Conservation (phyloP, 1,140 invertebrate species). For the Pantala flavescens region DNA sequence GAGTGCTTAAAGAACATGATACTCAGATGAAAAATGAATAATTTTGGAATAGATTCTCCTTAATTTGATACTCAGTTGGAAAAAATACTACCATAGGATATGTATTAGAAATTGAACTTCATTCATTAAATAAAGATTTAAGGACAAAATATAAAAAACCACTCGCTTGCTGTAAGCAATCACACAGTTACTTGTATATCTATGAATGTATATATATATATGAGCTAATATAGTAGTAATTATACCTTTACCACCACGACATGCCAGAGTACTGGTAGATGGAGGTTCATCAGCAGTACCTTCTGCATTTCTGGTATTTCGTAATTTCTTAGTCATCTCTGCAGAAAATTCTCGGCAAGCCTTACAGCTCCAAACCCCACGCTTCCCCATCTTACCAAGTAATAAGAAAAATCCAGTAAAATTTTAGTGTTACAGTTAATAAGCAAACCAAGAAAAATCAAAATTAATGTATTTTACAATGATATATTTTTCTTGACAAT, state of each 20-base stretch:
- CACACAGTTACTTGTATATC: too few relatives aligned
- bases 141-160: too few relatives aligned
- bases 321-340: not conserved
- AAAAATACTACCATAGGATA: too few relatives aligned
- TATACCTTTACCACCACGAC: not conserved
- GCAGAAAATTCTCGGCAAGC: not conserved
- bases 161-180: too few relatives aligned
- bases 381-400: not conserved
- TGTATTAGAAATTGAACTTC: too few relatives aligned
- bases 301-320: not conserved
- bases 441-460: not conserved
- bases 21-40: too few relatives aligned
- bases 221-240: not conserved
- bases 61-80: too few relatives aligned
- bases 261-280: not conserved
- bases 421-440: not conserved
- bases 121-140: too few relatives aligned
- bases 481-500: not conserved
- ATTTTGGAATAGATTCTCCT: too few relatives aligned
- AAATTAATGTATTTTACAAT: not conserved
- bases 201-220: not conserved
- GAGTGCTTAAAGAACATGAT: too few relatives aligned
- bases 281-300: not conserved
- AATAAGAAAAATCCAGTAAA: not conserved
- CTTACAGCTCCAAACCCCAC: not conserved